Evolutionary conservation across 2,797 vertebrate species (phyloP), one percentile per base, ranked within the genome.

Genomic region (Sebastes aleutianus): DNA sequence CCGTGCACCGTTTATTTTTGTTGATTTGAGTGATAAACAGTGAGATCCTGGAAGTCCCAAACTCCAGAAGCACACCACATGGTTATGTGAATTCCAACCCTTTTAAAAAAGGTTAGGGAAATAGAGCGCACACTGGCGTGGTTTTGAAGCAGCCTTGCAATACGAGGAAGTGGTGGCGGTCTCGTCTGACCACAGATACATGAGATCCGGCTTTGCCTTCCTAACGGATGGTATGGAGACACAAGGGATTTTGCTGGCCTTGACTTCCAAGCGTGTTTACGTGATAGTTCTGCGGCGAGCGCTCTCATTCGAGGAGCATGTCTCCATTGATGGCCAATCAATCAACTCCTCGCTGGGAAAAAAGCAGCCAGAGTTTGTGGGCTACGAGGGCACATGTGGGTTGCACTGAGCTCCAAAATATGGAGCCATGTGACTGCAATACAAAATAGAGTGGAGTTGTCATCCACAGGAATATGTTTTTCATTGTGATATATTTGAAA

Each of bases 91-190:
- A 95, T 95, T 93, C 93, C 93, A 91, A 87, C 64, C 80, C 86
- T 82, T 50, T 88, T 22, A 73, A 91, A 90, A 88, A 87, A 86
- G 87, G 80, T 87, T 88, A 85, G 82, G 88, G 86, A 90, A 92
- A 94, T 74, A 80, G 92, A 95, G 89, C 86, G 80, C 91, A 87
- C 89, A 87, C 89, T 94, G 92, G 91, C 90, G 92, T 91, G 92
- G 94, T 93, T 92, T 94, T 82, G 71, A 92, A 89, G 93, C 93
- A 92, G 93, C 90, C 93, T 93, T 86, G 95, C 94, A 94, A 92
- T 93, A 93, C 70, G 83, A 95, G 95, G 95, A 96, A 96, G 95
- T 95, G 95, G 95, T 89, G 88, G 94, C 94, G 94, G 95, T 95
- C 91, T 94, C 26, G 92, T 92, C 93, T 92, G 91, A 95, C 96